Base-by-base conservation (phyloP, 2,113 vertebrate genomes). In the Ameiurus melas region DNA sequence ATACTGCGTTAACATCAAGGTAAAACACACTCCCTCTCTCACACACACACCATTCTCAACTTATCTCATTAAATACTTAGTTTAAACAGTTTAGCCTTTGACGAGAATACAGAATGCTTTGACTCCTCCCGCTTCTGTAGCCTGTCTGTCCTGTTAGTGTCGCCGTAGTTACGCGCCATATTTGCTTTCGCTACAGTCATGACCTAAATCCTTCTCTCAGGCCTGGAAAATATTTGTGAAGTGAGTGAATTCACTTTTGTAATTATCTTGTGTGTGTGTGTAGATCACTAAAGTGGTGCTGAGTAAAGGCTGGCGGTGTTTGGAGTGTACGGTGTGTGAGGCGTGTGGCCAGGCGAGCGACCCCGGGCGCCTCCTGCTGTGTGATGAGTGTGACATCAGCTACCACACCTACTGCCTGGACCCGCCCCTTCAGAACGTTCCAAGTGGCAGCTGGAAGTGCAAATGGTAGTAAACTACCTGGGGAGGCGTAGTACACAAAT, bases 381-480 rank as follows among this genome's bases (percentile, higher is more conserved):
- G 98, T 27, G 98, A 99, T 0, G 97, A 99, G 92, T 99, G 98
- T 89, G 98, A 99, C 94, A 99, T 99, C 94, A 99, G 98, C 92
- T 99, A 99, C 90, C 98, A 99, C 94, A 99, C 98, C 0, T 99
- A 99, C 95, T 99, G 98, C 95, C 94, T 99, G 60, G 97, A 99
- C 90, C 98, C 98, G 0, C 98, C 98, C 0, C 93, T 99, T 94
- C 98, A 99, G 94, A 99, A 98, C 0, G 98, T 99, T 12, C 98
- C 98, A 2, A 99, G 98, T 91, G 98, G 98, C 87, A 97, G 98
- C 94, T 99, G 98, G 98, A 99, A 99, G 93, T 99, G 98, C 95
- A 98, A 98, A 96, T 99, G 98, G 98, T 99, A 88, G 80, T 22
- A 25, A 25, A 4, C 36, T 16, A 47, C 43, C 43, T 47, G 43